Evolutionary conservation across 2,113 vertebrate species (phyloP).

Genomic region (Plecotus auritus): DNA sequence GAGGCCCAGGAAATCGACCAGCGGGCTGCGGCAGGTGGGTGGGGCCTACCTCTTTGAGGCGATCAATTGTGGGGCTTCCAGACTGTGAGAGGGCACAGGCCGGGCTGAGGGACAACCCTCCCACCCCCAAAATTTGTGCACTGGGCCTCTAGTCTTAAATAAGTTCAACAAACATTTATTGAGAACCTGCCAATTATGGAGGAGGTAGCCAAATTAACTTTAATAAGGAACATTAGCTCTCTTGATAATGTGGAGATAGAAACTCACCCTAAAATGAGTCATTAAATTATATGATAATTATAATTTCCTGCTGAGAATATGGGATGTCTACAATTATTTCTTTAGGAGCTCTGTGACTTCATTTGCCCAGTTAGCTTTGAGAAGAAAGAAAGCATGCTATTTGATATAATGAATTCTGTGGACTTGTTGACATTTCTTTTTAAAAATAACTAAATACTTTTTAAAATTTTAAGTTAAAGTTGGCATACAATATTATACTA

Average conservation of each 20-base stretch:
- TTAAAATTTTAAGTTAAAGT: not conserved
- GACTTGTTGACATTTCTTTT: not conserved
- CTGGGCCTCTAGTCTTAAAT: not conserved
- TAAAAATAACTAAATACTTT: not conserved
- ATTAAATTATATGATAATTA: not conserved
- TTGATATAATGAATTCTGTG: not conserved
- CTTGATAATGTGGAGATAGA: constrained; percentile 12
- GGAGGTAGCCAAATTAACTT: not conserved
- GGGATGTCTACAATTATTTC: not conserved
- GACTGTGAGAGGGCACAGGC: too few species aligned
- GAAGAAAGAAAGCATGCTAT: not conserved
- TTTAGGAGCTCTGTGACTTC: not conserved
- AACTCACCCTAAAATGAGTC: not conserved
- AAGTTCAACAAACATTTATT: constrained; percentile 15
- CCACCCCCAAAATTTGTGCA: too few species aligned
- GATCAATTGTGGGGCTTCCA: too few species aligned
- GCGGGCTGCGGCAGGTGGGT: too few species aligned
- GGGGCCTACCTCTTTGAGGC: too few species aligned
- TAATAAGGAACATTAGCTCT: not conserved
- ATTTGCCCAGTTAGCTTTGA: not conserved
- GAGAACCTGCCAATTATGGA: not conserved
- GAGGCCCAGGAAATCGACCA: too few species aligned
- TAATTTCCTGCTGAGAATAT: not conserved
- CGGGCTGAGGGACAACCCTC: too few species aligned
- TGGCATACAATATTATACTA: not conserved